These are phyloP conservation scores for Distichodus sexfasciatus DNA, from an alignment of 2,797 vertebrate genomes.

Conservation along the genomic window DNA sequence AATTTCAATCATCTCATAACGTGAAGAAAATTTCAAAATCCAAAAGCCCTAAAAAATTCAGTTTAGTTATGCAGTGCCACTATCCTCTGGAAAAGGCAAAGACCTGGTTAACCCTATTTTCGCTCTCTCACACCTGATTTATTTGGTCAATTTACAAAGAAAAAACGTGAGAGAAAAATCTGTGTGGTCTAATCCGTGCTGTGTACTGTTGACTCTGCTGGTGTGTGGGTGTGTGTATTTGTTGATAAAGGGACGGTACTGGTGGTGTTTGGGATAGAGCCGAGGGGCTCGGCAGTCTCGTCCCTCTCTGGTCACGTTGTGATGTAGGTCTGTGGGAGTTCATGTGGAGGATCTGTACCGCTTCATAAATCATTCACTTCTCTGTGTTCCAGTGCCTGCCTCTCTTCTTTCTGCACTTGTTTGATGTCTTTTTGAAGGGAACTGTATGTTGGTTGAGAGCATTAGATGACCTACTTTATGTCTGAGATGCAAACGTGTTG, in stretches of 20 bases:
- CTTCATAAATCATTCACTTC: slow-evolving; percentile 49
- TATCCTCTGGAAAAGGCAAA: no score
- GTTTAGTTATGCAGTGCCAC: no score
- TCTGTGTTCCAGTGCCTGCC: slow-evolving; percentile 20
- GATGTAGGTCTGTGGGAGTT: slow-evolving; percentile 13
- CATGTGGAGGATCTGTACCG: slow-evolving; percentile 22
- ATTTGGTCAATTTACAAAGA: no score
- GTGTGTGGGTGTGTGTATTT: neutral
- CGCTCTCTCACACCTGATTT: no score
- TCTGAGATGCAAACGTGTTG: slow-evolving; percentile 3
- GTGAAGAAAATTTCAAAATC: no score
- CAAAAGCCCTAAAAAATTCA: no score
- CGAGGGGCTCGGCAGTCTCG: neutral
- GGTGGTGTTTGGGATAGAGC: neutral
- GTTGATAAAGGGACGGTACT: neutral
- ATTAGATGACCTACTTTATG: slow-evolving; percentile 42
- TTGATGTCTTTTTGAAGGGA: slow-evolving; percentile 33
- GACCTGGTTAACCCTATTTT: no score
- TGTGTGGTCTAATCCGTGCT: no score
- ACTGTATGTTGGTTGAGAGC: slow-evolving; percentile 19
- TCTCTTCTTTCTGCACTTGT: slow-evolving; percentile 26
- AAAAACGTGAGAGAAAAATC: no score
- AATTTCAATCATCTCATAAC: no score
- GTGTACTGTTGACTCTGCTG: neutral
- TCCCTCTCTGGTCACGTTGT: slow-evolving; percentile 10